Percentiles rank a stretch among this genome's conserved stretches.
Evolutionary conservation across 2,113 vertebrate species (phyloP).

Genomic region (Sigmodon hispidus): DNA sequence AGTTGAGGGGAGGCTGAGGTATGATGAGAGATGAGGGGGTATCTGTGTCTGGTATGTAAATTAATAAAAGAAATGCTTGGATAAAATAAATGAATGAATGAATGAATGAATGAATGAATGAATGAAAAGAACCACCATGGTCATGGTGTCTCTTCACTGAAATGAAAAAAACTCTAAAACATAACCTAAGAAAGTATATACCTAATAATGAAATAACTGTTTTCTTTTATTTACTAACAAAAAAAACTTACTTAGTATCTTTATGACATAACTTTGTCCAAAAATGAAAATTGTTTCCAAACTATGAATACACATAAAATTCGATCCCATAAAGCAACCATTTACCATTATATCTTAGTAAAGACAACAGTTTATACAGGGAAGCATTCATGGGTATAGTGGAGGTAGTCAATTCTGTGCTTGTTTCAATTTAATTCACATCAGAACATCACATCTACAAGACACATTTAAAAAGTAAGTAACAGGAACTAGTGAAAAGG

Average conservation of each 20-base stretch:
- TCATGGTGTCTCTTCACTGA: neutral
- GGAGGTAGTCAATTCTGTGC: neutral
- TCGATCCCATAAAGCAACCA: conserved; percentile 9
- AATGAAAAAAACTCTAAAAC: neutral
- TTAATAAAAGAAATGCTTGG: too few species aligned
- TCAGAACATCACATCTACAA: conserved; percentile 3
- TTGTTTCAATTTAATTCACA: conserved; percentile 35
- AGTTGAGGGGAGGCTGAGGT: too few species aligned
- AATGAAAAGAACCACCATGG: too few species aligned
- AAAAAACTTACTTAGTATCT: conserved; percentile 39
- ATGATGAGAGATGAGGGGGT: too few species aligned
- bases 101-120: too few species aligned
- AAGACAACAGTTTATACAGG: conserved; percentile 45
- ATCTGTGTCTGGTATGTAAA: too few species aligned
- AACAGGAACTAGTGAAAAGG: neutral
- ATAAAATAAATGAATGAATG: too few species aligned
- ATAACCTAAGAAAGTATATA: conserved; percentile 47
- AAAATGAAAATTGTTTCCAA: neutral
- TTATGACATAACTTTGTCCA: neutral
- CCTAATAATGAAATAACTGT: neutral
- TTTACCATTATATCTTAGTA: conserved; percentile 52
- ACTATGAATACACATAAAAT: conserved; percentile 44
- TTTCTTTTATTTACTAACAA: conserved; percentile 63
- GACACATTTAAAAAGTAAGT: conserved; percentile 35
- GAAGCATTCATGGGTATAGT: conserved; percentile 6